A percentile compares a stretch with the other conserved stretches of the same genome.
phyloP scores from a whole-genome alignment of 2,797 vertebrate species.

The Melanotaenia boesemani region DNA sequence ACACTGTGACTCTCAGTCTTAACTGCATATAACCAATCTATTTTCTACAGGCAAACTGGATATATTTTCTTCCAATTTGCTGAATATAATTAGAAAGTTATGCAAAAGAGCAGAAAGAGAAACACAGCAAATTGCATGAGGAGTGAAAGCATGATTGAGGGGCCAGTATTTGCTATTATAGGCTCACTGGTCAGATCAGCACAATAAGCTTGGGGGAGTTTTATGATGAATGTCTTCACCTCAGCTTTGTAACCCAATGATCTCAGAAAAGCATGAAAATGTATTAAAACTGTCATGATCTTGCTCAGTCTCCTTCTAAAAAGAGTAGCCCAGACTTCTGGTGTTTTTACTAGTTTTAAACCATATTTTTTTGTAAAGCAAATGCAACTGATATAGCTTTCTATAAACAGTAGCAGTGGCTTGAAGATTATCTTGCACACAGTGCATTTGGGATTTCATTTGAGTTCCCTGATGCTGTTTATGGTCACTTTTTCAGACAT shows the following conservation, averaged over 20 bases:
- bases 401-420: neutral
- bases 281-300: slow-evolving; percentile 41
- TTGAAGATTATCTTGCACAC: neutral
- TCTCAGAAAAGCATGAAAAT: slow-evolving; percentile 41
- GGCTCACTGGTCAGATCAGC: slow-evolving; percentile 39
- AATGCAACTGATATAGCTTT: neutral
- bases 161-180: slow-evolving; percentile 39
- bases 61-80: slow-evolving; percentile 19
- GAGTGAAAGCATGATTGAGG: slow-evolving; percentile 31
- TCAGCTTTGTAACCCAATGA: slow-evolving; percentile 24
- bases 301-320: slow-evolving; percentile 47
- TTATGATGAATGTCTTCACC: slow-evolving; percentile 62
- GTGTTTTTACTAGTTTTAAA: neutral
- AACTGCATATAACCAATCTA: neutral
- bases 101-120: slow-evolving; percentile 17
- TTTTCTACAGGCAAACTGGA: slow-evolving; percentile 1
- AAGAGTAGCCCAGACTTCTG: neutral
- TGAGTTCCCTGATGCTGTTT: neutral
- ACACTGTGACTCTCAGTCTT: slow-evolving; percentile 16
- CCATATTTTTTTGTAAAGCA: neutral
- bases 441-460: slow-evolving; percentile 5
- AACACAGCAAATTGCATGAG: slow-evolving; percentile 26
- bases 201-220: slow-evolving; percentile 51
- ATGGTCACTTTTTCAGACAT: slow-evolving; percentile 2
- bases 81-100: slow-evolving; percentile 18